These are phyloP conservation scores for Paraplagusia blochii DNA, from an alignment of 2,113 vertebrate species.

Conservation along the genomic window DNA sequence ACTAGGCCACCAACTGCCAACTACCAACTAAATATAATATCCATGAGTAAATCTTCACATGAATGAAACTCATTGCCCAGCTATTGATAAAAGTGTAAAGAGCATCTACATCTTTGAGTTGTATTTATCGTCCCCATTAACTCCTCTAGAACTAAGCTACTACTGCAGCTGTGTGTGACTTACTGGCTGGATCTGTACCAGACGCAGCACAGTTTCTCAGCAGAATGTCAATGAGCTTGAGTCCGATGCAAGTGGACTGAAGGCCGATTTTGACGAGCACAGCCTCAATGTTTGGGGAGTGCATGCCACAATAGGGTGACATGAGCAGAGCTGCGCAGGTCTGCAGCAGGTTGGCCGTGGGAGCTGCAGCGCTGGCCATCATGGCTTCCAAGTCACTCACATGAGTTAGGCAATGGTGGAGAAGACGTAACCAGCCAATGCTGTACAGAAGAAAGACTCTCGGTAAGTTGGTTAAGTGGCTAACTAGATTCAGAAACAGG, in stretches of 20 bases:
- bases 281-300: slow-evolving; percentile 97
- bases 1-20: too few relatives aligned
- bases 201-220: slow-evolving; percentile 96
- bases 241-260: slow-evolving; percentile 93
- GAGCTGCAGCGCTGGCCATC: slow-evolving; percentile 97
- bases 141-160: neutral
- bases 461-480: too few relatives aligned
- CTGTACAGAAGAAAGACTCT: slow-evolving; percentile 59
- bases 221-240: slow-evolving; percentile 96
- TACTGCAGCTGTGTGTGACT: slow-evolving; percentile 28
- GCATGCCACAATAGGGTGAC: slow-evolving; percentile 99
- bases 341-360: slow-evolving; percentile 95
- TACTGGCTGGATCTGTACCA: slow-evolving; percentile 94
- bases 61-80: too few relatives aligned
- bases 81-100: too few relatives aligned
- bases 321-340: slow-evolving; percentile 95
- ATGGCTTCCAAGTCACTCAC: slow-evolving; percentile 95
- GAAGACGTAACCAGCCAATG: slow-evolving; percentile 94
- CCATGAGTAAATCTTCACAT: too few relatives aligned
- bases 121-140: neutral
- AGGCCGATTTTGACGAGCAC: slow-evolving; percentile 97
- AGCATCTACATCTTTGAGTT: too few relatives aligned
- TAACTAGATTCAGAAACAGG: too few relatives aligned
- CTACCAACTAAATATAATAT: too few relatives aligned
- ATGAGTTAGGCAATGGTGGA: slow-evolving; percentile 97